A percentile compares a stretch with the other conserved stretches of the same genome.
These are phyloP conservation scores for Drosophila saltans DNA, from an alignment of 1,140 invertebrate genomes.

Conservation along the genomic window DNA sequence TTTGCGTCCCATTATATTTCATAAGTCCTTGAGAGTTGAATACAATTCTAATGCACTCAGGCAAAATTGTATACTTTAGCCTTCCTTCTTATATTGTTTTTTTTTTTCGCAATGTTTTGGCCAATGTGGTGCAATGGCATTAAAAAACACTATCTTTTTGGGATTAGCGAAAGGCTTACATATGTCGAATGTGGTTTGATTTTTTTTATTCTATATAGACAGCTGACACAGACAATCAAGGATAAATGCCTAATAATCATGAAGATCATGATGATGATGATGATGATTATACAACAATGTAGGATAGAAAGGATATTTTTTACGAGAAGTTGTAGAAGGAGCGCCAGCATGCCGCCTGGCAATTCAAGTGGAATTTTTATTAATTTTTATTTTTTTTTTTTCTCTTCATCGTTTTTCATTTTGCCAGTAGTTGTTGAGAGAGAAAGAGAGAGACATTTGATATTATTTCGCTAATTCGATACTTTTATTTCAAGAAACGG, in stretches of 20 bases:
- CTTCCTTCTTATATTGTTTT: background rate
- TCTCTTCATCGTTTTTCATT: conserved; percentile 29
- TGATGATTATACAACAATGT: conserved; percentile 47
- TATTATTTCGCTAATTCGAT: conserved; percentile 83
- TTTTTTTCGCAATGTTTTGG: background rate
- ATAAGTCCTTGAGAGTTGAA: conserved; percentile 67
- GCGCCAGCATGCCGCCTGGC: conserved; percentile 68
- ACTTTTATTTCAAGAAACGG: conserved; percentile 71
- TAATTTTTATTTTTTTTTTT: conserved; percentile 18
- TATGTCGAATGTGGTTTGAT: conserved; percentile 71
- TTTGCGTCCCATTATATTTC: conserved; percentile 67
- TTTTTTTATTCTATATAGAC: conserved; percentile 38
- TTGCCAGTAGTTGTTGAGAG: conserved; percentile 36
- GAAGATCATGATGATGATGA: conserved; percentile 35
- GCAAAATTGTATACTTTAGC: conserved; percentile 40
- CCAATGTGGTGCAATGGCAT: conserved; percentile 51
- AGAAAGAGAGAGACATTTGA: conserved; percentile 53
- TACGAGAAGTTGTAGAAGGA: conserved; percentile 23
- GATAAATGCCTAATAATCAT: conserved; percentile 34
- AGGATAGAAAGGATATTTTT: conserved; percentile 30
- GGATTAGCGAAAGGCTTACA: conserved; percentile 74
- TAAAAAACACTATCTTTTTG: conserved; percentile 37
- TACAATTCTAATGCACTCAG: conserved; percentile 74
- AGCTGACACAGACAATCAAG: conserved; percentile 61
- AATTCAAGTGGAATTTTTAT: conserved; percentile 70